Conservation (phyloP, 2,888 invertebrate genomes). For the Tanytarsus gracilentus region DNA sequence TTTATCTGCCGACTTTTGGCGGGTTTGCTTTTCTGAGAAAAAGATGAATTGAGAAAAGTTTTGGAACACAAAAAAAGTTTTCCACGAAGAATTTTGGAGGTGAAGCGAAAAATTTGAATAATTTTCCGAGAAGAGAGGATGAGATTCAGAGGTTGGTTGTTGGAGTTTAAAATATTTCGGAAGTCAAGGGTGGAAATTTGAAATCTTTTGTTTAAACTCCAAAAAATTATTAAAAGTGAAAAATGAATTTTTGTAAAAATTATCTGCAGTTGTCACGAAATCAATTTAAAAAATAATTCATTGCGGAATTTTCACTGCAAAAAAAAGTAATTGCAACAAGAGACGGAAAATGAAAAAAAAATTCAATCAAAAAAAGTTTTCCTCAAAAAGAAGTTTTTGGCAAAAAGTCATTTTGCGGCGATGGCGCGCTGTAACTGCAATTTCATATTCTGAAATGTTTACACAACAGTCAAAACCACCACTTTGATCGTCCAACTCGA, state of each 20-base stretch:
- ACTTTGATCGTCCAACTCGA: constrained; percentile 27
- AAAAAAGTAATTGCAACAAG: too few relatives aligned
- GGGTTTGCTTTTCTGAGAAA: not conserved
- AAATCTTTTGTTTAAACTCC: not conserved
- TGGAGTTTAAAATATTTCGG: not conserved
- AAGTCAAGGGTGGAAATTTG: not conserved
- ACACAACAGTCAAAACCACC: constrained; percentile 10
- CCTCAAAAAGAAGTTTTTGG: too few relatives aligned
- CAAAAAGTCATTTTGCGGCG: not conserved
- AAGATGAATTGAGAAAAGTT: constrained; percentile 6
- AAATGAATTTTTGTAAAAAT: too few relatives aligned
- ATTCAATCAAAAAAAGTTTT: too few relatives aligned
- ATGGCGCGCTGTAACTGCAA: not conserved
- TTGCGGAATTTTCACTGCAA: too few relatives aligned
- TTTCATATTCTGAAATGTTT: constrained; percentile 20
- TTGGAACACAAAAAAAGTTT: not conserved
- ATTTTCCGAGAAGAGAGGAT: not conserved
- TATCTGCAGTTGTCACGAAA: too few relatives aligned
- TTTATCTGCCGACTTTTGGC: not conserved
- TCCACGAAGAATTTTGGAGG: not conserved
- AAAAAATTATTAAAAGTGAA: too few relatives aligned
- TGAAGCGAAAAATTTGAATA: not conserved
- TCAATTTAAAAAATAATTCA: too few relatives aligned
- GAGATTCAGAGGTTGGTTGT: too few relatives aligned
- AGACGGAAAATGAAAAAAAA: too few relatives aligned